These are phyloP conservation scores for Thalassophryne amazonica DNA, from an alignment of 2,797 vertebrate species.

Conservation along the genomic window DNA sequence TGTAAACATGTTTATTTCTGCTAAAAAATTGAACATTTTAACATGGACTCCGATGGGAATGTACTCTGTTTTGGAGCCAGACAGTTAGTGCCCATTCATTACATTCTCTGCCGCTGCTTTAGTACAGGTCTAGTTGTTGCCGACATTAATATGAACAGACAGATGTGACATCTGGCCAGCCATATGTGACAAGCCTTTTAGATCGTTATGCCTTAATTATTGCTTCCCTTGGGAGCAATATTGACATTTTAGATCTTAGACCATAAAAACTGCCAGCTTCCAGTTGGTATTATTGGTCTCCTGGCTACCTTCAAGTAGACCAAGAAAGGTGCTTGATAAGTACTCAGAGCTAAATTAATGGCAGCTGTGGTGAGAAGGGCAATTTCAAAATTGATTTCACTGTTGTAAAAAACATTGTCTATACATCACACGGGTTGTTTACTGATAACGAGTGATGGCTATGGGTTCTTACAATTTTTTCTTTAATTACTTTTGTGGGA, in stretches of 20 bases:
- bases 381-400: conserved; percentile 5
- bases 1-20: too few species aligned
- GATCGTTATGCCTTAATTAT: conserved; percentile 65
- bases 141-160: conserved; percentile 44
- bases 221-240: conserved; percentile 41
- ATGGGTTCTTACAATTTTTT: neutral
- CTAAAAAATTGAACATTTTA: too few species aligned
- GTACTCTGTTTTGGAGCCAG: too few species aligned
- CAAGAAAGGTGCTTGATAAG: conserved; percentile 27
- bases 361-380: conserved; percentile 2
- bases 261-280: conserved; percentile 59
- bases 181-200: conserved; percentile 65
- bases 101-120: conserved; percentile 28
- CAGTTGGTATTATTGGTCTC: conserved; percentile 56
- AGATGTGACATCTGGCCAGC: conserved; percentile 67
- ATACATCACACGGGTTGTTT: conserved; percentile 4
- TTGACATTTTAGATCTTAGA: conserved; percentile 65
- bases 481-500: neutral
- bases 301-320: conserved; percentile 49
- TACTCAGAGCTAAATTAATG: conserved; percentile 18
- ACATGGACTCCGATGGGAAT: too few species aligned
- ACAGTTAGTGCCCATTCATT: conserved; percentile 53
- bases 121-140: conserved; percentile 29
- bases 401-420: conserved; percentile 11
- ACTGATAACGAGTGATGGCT: neutral